Conservation (phyloP, 2,113 vertebrate species). For the Antechinus stuartii region DNA sequence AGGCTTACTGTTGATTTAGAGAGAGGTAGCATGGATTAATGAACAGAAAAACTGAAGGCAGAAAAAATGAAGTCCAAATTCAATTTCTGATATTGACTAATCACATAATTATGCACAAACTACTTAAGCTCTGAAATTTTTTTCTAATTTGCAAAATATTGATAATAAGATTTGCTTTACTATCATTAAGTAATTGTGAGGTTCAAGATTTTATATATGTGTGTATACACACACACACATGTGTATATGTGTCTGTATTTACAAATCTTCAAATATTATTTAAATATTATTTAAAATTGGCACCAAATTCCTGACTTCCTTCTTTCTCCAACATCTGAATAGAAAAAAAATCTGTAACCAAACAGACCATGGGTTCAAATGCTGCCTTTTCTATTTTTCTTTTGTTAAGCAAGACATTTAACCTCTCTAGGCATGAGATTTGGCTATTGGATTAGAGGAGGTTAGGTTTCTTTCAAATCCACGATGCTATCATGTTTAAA, state of each 20-base stretch:
- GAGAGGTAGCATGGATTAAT: not conserved
- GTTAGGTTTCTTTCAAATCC: not conserved
- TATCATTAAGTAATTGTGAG: not conserved
- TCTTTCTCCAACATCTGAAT: not conserved
- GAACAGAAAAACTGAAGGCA: not conserved
- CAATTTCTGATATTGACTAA: not conserved
- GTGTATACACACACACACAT: not conserved
- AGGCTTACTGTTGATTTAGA: not conserved
- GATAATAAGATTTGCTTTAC: not conserved
- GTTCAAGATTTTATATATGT: not conserved
- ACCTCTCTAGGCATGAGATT: not conserved
- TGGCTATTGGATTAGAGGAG: not conserved
- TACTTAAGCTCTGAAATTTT: not conserved
- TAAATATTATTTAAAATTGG: not conserved
- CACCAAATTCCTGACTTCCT: not conserved
- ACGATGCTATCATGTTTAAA: not conserved
- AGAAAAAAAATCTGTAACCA: not conserved
- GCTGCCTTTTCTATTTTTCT: not conserved
- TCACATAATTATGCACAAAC: not conserved
- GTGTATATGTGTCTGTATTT: too few species aligned
- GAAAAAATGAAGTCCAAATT: not conserved
- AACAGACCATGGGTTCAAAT: not conserved
- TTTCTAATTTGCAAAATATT: not conserved
- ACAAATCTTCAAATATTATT: not conserved
- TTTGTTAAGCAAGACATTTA: not conserved